Percentiles rank a stretch among this genome's conserved stretches.
phyloP scores from a whole-genome alignment of 2,888 invertebrate genomes.

The Deroplatys truncata region DNA sequence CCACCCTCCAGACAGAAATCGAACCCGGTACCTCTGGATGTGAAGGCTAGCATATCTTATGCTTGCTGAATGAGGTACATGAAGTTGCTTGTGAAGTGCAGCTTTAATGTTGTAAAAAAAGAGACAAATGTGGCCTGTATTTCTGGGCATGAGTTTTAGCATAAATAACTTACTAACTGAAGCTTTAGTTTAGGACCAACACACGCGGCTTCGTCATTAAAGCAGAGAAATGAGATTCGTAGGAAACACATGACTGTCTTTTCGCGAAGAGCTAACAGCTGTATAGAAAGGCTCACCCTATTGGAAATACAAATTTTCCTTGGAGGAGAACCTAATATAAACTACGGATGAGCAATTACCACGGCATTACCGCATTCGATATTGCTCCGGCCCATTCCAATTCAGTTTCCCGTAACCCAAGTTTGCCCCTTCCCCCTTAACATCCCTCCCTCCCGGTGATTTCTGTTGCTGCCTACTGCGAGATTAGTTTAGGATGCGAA shows the following conservation, averaged over 20 bases:
- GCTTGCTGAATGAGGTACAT: too few relatives aligned
- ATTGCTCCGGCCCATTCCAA: constrained; percentile 27
- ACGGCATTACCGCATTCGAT: constrained; percentile 35
- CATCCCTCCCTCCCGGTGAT: constrained; percentile 3
- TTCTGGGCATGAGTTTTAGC: too few relatives aligned
- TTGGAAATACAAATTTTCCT: constrained; percentile 8
- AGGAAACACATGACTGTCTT: background rate
- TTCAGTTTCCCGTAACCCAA: constrained; percentile 11
- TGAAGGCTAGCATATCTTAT: too few relatives aligned
- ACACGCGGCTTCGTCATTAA: too few relatives aligned
- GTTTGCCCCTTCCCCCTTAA: constrained; percentile 14
- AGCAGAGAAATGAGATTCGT: background rate
- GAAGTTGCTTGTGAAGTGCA: too few relatives aligned
- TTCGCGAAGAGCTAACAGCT: background rate
- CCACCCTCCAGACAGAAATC: too few relatives aligned
- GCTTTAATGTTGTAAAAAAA: too few relatives aligned
- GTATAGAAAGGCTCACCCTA: background rate
- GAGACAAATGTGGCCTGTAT: too few relatives aligned
- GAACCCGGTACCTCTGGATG: too few relatives aligned
- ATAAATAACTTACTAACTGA: too few relatives aligned
- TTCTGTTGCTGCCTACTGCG: constrained; percentile 1
- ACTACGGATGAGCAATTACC: constrained; percentile 29
- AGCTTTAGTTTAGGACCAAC: too few relatives aligned
- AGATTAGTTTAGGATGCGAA: constrained; percentile 33
- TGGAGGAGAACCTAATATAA: constrained; percentile 39